These are phyloP conservation scores for Turritopsis dohrnii DNA, from an alignment of 30 jellyfish, hydroid and myxozoan species.

Conservation along the genomic window DNA sequence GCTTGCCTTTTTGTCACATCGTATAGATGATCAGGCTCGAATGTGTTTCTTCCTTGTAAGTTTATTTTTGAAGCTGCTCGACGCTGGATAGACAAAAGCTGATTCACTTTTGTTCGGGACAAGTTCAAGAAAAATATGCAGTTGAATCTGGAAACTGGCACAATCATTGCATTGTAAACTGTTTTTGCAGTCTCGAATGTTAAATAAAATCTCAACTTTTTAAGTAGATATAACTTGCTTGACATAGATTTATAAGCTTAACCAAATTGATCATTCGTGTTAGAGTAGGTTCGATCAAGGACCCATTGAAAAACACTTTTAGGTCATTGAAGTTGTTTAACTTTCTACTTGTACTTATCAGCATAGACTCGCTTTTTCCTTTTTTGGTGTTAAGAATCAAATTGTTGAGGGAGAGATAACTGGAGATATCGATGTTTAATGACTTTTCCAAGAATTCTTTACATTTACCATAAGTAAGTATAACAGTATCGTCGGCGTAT, in stretches of 20 bases:
- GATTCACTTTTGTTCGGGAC: neutral
- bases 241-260: neutral
- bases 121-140: neutral
- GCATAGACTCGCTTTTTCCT: too few species aligned
- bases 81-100: neutral
- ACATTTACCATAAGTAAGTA: too few species aligned
- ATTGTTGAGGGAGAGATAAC: too few species aligned
- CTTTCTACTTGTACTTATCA: too few species aligned
- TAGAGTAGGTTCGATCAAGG: too few species aligned
- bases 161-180: neutral
- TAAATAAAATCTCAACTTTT: neutral
- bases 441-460: too few species aligned
- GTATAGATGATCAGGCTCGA: neutral
- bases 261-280: too few species aligned
- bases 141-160: neutral
- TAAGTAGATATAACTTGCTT: neutral
- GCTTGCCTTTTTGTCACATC: neutral
- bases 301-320: too few species aligned
- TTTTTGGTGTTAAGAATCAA: too few species aligned
- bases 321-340: too few species aligned
- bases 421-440: too few species aligned
- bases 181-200: neutral
- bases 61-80: neutral
- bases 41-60: neutral
- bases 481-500: too few species aligned